Percentiles rank a stretch among this genome's conserved stretches.
These are phyloP conservation scores for Cinclus cinclus DNA, from an alignment of 2,113 vertebrate species.

Conservation along the genomic window DNA sequence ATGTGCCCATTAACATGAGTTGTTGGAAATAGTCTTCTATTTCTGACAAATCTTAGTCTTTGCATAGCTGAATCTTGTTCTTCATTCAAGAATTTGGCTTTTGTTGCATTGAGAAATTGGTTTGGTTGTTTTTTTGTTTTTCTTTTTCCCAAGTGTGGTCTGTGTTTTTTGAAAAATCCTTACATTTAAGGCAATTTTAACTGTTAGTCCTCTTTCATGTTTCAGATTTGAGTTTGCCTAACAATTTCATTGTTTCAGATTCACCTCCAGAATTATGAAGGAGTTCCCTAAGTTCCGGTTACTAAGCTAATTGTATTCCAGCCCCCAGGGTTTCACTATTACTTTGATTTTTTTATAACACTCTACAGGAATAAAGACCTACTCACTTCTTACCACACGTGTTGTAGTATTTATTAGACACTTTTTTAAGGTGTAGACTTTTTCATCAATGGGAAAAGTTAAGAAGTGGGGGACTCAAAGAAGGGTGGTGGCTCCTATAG, in stretches of 20 bases:
- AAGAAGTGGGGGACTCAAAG: background rate
- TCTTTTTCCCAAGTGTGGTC: background rate
- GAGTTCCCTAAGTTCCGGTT: background rate
- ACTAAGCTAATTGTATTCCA: background rate
- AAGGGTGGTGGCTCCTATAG: background rate
- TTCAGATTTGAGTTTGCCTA: background rate
- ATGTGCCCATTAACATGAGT: background rate
- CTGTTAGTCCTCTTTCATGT: background rate
- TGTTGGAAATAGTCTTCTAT: background rate
- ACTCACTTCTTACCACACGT: background rate
- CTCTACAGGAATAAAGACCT: background rate
- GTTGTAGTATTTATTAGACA: background rate
- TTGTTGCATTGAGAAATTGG: background rate
- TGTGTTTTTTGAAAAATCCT: background rate
- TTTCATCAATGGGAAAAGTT: background rate
- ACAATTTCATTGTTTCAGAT: background rate
- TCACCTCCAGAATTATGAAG: background rate
- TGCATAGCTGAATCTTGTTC: background rate
- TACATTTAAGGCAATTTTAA: background rate
- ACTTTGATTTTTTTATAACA: background rate
- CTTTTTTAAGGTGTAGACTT: background rate
- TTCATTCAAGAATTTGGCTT: background rate
- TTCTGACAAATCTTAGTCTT: background rate
- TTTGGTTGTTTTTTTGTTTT: too few species aligned
- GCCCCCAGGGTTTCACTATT: background rate